Base-by-base conservation (phyloP, 2,797 vertebrate species). In the Champsocephalus esox region DNA sequence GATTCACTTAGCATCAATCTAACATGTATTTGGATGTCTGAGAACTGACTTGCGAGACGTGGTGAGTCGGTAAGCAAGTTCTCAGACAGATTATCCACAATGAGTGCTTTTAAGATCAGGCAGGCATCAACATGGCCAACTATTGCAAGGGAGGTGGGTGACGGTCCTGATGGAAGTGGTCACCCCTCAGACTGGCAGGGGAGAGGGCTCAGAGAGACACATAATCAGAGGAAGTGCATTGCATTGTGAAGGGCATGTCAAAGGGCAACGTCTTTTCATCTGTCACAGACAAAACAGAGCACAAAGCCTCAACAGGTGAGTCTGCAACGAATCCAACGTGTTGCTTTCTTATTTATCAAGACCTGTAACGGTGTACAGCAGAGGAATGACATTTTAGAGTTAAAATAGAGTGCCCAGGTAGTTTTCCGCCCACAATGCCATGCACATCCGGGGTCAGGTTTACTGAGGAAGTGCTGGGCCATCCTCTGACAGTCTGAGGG, bases 81-180 rank as follows among this genome's bases (percentile, higher is more conserved):
- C 91, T 94, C 94, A 65, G 91, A 95, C 93, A 72, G 21, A 58
- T 70, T 45, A 41, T 48, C 68, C 76, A 75, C 49, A 56, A 72
- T 82, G 89, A 84, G 91, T 88, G 91, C 89, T 83, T 84, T 67
- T 89, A 70, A 87, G 92, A 84, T 89, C 90, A 92, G 90, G 87
- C 95, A 97, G 97, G 97, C 97, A 99, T 96, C 96, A 92, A 96
- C 96, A 97, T 96, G 97, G 98, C 97, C 96, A 97, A 98, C 95
- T 92, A 80, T 93, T 95, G 91, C 91, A 87, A 77, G 90, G 86
- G 83, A 73, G 87, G 92, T 88, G 92, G 86, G 93, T 91, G 92
- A 89, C 88, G 91, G 93, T 95, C 96, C 96, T 95, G 94, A 96
- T 75, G 96, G 95, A 96, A 93, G 95, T 94, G 95, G 96, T 99